Evolutionary conservation across 2,888 invertebrate genomes (phyloP).

Genomic region (Hololepta plana): DNA sequence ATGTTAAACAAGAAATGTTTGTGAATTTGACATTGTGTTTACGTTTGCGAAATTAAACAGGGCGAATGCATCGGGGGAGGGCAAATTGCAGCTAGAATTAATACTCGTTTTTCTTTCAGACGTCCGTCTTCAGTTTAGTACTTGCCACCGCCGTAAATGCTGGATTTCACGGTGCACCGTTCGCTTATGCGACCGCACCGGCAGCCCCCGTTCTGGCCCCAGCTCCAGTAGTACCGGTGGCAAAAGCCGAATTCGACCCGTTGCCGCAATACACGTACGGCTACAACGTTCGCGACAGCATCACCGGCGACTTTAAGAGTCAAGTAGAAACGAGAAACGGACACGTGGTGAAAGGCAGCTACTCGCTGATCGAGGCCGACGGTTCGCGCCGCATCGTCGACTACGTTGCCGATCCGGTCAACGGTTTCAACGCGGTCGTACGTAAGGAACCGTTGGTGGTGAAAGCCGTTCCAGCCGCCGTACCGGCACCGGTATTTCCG

Average conservation of each 20-base stretch:
- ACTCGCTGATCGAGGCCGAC: slow-evolving; percentile 42
- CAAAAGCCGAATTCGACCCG: slow-evolving; percentile 18
- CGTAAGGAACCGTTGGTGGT: slow-evolving; percentile 1
- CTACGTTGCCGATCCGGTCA: slow-evolving; percentile 39
- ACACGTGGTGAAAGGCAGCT: slow-evolving; percentile 42
- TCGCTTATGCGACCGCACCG: slow-evolving; percentile 9
- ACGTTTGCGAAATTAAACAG: no score
- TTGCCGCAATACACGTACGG: slow-evolving; percentile 36
- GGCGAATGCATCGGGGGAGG: no score
- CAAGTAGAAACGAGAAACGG: slow-evolving; percentile 45
- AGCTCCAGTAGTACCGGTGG: slow-evolving; percentile 9
- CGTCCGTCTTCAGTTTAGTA: no score
- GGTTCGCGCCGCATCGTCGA: slow-evolving; percentile 44
- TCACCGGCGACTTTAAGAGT: slow-evolving; percentile 36
- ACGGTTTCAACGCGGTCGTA: slow-evolving; percentile 42
- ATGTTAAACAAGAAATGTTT: no score
- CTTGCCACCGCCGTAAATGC: slow-evolving; percentile 9
- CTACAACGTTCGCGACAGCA: slow-evolving; percentile 36
- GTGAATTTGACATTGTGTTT: no score
- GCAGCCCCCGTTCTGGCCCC: slow-evolving; percentile 7
- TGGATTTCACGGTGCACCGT: slow-evolving; percentile 8
- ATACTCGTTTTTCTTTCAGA: no score
- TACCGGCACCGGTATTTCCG: no score
- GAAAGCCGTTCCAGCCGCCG: no score
- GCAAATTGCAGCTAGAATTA: no score